phyloP scores from a whole-genome alignment of 2,113 vertebrate genomes.

The Phalacrocorax pelagicus region DNA sequence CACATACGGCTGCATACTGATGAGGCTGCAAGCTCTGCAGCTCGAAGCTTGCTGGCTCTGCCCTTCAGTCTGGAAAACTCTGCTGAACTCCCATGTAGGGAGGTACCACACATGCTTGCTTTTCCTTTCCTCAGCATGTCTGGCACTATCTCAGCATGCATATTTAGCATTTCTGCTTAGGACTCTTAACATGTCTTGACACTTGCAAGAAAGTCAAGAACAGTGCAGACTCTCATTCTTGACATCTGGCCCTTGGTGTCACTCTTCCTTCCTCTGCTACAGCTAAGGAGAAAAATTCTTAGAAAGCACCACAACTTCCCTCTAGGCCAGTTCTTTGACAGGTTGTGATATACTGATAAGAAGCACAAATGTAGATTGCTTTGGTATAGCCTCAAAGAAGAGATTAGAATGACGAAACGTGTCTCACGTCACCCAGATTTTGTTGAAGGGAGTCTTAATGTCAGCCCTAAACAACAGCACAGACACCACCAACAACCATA shows the following conservation, averaged over 20 bases:
- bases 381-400: neutral
- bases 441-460: neutral
- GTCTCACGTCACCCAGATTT: neutral
- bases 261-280: neutral
- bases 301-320: neutral
- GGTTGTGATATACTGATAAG: neutral
- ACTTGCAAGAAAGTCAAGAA: neutral
- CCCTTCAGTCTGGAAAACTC: neutral
- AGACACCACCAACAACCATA: neutral
- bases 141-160: neutral
- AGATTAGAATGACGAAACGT: neutral
- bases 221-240: neutral
- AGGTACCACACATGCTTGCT: neutral
- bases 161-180: neutral
- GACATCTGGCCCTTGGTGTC: neutral
- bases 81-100: accelerated
- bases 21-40: neutral
- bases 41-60: neutral
- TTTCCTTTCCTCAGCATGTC: neutral
- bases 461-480: neutral
- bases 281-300: neutral
- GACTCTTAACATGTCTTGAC: neutral
- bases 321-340: neutral
- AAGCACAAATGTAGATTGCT: neutral
- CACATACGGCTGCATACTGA: neutral